Evolutionary conservation across 2,888 invertebrate genomes (phyloP).

Genomic region (Apodemia hepburni): DNA sequence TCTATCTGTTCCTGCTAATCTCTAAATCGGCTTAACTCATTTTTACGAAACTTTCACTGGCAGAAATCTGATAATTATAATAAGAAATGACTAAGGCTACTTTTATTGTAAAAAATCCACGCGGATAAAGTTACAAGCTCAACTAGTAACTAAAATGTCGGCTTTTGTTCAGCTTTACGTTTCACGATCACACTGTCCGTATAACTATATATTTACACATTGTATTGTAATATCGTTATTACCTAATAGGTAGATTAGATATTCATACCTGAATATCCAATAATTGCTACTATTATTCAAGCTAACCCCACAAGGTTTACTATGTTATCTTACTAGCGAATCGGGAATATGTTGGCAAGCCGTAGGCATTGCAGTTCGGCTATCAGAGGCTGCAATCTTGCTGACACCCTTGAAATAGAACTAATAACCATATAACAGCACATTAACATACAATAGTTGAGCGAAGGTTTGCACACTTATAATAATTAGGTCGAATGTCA

Average conservation of each 20-base stretch:
- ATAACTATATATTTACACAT: no score
- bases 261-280: background rate
- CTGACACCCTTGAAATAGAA: background rate
- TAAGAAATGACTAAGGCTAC: no score
- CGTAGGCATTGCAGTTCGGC: background rate
- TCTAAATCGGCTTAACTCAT: no score
- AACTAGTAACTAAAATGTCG: no score
- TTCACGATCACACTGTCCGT: no score
- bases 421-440: background rate
- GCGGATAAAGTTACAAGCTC: no score
- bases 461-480: background rate
- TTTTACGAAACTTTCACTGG: no score
- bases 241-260: background rate
- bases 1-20: no score
- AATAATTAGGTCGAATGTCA: no score
- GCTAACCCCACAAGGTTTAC: background rate
- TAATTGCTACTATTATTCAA: background rate
- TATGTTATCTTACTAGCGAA: background rate
- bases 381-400: slow-evolving; percentile 2
- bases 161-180: no score
- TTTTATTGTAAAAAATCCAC: no score
- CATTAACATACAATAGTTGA: background rate
- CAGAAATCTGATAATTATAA: no score
- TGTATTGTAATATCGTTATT: background rate
- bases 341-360: background rate